Percentiles rank a stretch among this genome's conserved stretches.
phyloP scores from a whole-genome alignment of 2,113 vertebrate species.

The Malaclemys terrapin region DNA sequence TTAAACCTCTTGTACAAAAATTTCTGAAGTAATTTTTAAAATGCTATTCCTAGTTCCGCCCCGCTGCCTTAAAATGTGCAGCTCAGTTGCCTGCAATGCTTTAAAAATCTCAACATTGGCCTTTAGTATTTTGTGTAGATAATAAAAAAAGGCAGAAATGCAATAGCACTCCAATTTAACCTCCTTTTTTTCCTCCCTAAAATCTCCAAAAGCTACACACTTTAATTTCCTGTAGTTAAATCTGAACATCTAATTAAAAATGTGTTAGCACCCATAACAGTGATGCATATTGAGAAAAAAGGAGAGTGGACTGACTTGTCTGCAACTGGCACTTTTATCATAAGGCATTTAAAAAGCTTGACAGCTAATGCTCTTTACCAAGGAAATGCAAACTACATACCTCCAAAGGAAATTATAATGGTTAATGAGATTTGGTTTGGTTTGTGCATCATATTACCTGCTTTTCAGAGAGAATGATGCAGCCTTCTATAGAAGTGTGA shows the following conservation, averaged over 20 bases:
- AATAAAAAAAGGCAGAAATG: neutral
- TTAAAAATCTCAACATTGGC: neutral
- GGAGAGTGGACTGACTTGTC: neutral
- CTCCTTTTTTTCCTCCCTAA: neutral
- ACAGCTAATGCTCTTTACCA: slow-evolving; percentile 13
- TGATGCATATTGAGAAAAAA: neutral
- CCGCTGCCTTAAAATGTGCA: neutral
- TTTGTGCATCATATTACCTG: neutral
- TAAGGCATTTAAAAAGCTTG: slow-evolving; percentile 26
- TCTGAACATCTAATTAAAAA: slow-evolving; percentile 26
- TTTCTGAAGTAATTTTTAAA: neutral
- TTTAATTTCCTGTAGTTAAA: slow-evolving; percentile 47
- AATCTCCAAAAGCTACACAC: slow-evolving; percentile 12
- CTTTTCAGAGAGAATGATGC: slow-evolving; percentile 29
- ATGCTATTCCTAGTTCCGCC: neutral
- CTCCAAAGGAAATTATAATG: slow-evolving; percentile 39
- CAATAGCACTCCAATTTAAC: neutral
- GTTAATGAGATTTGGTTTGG: slow-evolving; percentile 46
- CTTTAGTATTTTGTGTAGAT: neutral
- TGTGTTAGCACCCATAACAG: neutral
- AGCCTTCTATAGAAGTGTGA: neutral
- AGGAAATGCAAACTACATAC: neutral
- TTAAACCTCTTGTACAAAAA: neutral
- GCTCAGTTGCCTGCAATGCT: neutral
- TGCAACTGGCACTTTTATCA: slow-evolving; percentile 1